Evolutionary conservation across 2,797 vertebrate genomes (phyloP).

Genomic region (Neosalanx taihuensis): DNA sequence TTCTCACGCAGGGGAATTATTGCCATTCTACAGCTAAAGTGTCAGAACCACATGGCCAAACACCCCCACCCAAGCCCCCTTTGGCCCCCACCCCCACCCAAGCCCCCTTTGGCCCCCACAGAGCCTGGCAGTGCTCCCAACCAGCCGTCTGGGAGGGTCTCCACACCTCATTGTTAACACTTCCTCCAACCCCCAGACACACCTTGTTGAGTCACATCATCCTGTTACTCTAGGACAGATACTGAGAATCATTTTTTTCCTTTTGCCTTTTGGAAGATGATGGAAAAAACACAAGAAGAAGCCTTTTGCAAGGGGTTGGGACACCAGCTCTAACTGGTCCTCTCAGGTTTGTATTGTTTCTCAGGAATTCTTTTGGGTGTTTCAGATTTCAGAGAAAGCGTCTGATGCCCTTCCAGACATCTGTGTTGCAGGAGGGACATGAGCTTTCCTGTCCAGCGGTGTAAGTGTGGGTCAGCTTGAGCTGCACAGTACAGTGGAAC

Average conservation of each 20-base stretch:
- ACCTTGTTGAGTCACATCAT: conserved; percentile 62
- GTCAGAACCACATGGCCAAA: not conserved
- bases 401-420: conserved; percentile 43
- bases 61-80: conserved; percentile 9
- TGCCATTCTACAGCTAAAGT: not conserved
- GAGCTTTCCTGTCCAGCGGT: conserved; percentile 34
- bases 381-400: conserved; percentile 31
- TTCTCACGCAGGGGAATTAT: not conserved
- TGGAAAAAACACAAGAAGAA: conserved; percentile 45
- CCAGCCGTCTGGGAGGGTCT: conserved; percentile 57
- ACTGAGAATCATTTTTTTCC: conserved; percentile 59
- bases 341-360: conserved; percentile 48
- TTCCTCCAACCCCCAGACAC: conserved; percentile 63
- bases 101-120: conserved; percentile 33
- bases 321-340: conserved; percentile 32
- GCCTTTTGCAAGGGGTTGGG: conserved; percentile 29
- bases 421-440: conserved; percentile 27
- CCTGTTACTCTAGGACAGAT: conserved; percentile 60
- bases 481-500: not conserved
- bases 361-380: conserved; percentile 43
- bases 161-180: conserved; percentile 62
- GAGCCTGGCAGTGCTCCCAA: conserved; percentile 32
- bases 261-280: conserved; percentile 56
- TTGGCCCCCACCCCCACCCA: conserved; percentile 25
- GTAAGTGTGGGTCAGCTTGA: not conserved